phyloP scores from a whole-genome alignment of 2,113 vertebrate species.

The Elgaria multicarinata region DNA sequence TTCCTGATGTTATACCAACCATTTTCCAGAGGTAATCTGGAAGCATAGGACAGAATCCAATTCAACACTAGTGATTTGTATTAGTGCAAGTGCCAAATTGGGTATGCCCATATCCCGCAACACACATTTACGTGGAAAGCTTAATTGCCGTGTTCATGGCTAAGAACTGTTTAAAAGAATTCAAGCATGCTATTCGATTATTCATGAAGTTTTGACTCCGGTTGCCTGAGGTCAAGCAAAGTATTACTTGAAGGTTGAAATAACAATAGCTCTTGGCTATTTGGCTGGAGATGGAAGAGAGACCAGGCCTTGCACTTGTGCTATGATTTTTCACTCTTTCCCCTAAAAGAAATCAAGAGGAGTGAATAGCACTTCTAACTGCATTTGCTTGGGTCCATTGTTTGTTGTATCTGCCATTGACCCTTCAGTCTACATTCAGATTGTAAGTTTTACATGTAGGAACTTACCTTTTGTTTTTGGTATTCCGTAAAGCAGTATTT shows the following conservation, averaged over 20 bases:
- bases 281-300: neutral
- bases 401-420: neutral
- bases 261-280: neutral
- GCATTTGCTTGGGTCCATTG: neutral
- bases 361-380: neutral
- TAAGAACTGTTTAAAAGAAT: neutral
- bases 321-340: neutral
- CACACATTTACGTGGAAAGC: neutral
- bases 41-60: neutral
- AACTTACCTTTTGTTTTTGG: neutral
- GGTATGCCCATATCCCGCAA: neutral
- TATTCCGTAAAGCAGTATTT: neutral
- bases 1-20: neutral
- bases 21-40: constrained; percentile 18
- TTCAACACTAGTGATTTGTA: neutral
- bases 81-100: too few species aligned
- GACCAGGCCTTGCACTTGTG: neutral
- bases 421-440: neutral
- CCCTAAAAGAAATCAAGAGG: too few species aligned
- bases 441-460: neutral
- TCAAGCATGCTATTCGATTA: neutral
- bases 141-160: accelerated
- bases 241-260: neutral
- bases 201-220: constrained; percentile 41
- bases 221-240: neutral